phyloP scores from a whole-genome alignment of 2,113 vertebrate genomes.

The Hippocampus zosterae region DNA sequence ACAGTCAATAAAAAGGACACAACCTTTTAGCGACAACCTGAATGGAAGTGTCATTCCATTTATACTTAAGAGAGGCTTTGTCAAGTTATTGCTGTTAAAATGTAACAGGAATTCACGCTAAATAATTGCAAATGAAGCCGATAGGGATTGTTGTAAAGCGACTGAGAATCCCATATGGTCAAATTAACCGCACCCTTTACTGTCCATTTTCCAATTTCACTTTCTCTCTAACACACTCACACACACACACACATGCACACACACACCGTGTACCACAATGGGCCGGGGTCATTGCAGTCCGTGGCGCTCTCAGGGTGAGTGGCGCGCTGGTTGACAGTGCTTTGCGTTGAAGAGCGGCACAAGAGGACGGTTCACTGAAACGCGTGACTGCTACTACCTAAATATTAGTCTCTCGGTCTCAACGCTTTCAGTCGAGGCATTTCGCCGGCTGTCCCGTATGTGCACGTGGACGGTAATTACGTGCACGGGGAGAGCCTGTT shows the following conservation, averaged over 20 bases:
- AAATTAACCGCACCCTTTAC: neutral
- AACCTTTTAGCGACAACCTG: neutral
- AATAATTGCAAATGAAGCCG: neutral
- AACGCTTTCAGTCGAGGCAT: slow-evolving; percentile 7
- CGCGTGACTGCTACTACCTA: slow-evolving; percentile 72
- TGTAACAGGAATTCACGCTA: neutral
- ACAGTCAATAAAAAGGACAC: neutral
- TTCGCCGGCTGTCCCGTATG: slow-evolving; percentile 37
- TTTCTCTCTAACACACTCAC: neutral
- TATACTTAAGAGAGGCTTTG: neutral
- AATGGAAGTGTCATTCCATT: neutral
- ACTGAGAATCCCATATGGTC: neutral
- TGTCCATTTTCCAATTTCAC: neutral
- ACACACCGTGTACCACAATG: slow-evolving; percentile 12
- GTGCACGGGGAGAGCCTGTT: slow-evolving; percentile 64
- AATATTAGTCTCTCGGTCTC: slow-evolving; percentile 59
- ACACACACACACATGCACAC: neutral
- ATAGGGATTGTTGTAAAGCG: neutral
- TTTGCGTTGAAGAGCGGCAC: slow-evolving; percentile 80
- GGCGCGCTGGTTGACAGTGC: slow-evolving; percentile 83
- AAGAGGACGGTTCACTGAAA: slow-evolving; percentile 81
- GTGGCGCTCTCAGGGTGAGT: slow-evolving; percentile 91
- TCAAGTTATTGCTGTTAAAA: neutral
- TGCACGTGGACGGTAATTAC: slow-evolving; percentile 56
- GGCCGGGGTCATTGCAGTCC: slow-evolving; percentile 82